Conservation (phyloP, 2,888 invertebrate species). For the Congeria kusceri region DNA sequence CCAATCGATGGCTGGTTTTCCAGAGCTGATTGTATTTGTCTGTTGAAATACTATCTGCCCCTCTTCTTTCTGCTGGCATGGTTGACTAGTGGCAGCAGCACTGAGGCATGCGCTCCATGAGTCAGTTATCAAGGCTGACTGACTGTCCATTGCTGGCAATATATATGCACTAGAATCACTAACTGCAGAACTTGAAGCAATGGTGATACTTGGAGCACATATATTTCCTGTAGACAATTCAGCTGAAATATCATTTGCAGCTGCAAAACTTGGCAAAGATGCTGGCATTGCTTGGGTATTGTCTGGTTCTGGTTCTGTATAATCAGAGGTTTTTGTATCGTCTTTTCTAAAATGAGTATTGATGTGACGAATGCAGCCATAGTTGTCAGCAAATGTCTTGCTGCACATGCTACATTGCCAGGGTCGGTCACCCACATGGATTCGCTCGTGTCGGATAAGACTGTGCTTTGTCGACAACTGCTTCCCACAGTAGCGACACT, state of each 20-base stretch:
- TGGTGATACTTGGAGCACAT: neutral
- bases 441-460: conserved; percentile 57
- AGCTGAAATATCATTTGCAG: neutral
- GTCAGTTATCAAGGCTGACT: neutral
- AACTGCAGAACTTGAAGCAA: too few species aligned
- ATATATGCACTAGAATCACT: too few species aligned
- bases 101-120: neutral
- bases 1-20: neutral
- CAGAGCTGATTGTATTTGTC: neutral
- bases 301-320: neutral
- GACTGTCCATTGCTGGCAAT: neutral
- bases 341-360: conserved; percentile 54
- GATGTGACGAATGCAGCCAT: conserved; percentile 59
- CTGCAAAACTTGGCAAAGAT: neutral
- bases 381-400: conserved; percentile 60
- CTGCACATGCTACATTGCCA: conserved; percentile 61
- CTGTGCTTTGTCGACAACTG: conserved; percentile 54
- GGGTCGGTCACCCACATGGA: conserved; percentile 57
- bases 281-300: neutral
- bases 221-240: neutral
- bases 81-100: neutral
- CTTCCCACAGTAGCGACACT: conserved; percentile 61
- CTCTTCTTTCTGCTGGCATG: neutral
- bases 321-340: conserved; percentile 16
- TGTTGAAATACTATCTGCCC: neutral